A percentile compares a stretch with the other conserved stretches of the same genome.
phyloP scores from a whole-genome alignment of 1,140 invertebrate species.

The Listronotus bonariensis region DNA sequence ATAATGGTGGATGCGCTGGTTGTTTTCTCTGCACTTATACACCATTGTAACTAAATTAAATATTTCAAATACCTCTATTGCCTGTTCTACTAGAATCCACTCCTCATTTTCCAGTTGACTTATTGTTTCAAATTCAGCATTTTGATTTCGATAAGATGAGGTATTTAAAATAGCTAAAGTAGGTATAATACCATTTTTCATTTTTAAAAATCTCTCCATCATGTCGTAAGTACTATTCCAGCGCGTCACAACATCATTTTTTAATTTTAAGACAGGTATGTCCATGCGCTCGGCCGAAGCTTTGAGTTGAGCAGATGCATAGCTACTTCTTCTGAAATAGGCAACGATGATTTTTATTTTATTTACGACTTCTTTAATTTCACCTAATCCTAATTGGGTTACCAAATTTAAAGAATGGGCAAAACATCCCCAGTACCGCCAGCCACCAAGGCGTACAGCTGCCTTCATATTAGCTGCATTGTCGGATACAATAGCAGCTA shows the following conservation, averaged over 20 bases:
- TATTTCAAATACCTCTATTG: conserved; percentile 8
- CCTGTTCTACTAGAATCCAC: conserved; percentile 19
- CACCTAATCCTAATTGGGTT: conserved; percentile 4
- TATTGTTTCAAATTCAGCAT: conserved; percentile 3
- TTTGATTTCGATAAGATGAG: not conserved
- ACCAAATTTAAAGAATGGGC: conserved; percentile 20
- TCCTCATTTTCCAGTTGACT: conserved; percentile 11
- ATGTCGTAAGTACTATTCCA: conserved; percentile 52
- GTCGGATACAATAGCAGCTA: no score
- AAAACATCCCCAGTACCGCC: conserved; percentile 16
- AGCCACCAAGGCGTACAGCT: conserved; percentile 8
- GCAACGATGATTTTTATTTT: conserved; percentile 18
- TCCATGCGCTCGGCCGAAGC: conserved; percentile 27
- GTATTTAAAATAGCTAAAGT: conserved; percentile 34
- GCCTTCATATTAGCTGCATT: conserved; percentile 25
- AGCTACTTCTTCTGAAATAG: conserved; percentile 16
- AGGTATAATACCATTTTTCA: conserved; percentile 46
- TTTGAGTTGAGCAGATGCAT: conserved; percentile 27
- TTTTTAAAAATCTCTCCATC: conserved; percentile 37
- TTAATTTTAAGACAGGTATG: conserved; percentile 42
- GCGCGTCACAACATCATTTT: conserved; percentile 45
- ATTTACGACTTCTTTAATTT: conserved; percentile 7
- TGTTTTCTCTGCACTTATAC: conserved; percentile 43
- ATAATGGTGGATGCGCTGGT: conserved; percentile 42
- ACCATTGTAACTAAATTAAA: conserved; percentile 41